phyloP scores from a whole-genome alignment of 2,888 invertebrate genomes.

The Yponomeuta sedellus region DNA sequence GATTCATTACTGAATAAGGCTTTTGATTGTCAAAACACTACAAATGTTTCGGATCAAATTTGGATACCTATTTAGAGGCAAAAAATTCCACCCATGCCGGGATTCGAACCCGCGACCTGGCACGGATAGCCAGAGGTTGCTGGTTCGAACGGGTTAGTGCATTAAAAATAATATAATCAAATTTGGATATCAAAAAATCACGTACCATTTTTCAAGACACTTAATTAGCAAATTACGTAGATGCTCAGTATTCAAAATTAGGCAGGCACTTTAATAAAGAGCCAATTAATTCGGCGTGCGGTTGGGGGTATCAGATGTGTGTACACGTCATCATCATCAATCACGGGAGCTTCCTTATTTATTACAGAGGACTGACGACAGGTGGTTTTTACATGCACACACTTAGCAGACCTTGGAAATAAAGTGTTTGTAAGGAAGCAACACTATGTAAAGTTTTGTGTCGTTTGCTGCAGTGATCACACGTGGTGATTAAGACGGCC shows the following conservation, averaged over 20 bases:
- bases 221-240: not conserved
- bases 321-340: conserved; percentile 56
- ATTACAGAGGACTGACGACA: conserved; percentile 24
- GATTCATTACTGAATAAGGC: too few relatives aligned
- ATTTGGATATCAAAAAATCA: too few relatives aligned
- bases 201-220: too few relatives aligned
- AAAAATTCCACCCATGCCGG: too few relatives aligned
- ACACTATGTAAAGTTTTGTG: not conserved
- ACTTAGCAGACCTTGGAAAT: conserved; percentile 6
- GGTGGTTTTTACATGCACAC: conserved; percentile 19
- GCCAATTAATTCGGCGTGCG: conserved; percentile 35
- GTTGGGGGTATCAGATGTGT: conserved; percentile 21
- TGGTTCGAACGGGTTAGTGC: too few relatives aligned
- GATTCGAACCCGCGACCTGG: too few relatives aligned
- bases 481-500: too few relatives aligned
- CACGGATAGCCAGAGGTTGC: too few relatives aligned
- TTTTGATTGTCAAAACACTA: too few relatives aligned
- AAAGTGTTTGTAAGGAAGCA: not conserved
- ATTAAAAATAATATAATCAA: too few relatives aligned
- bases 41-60: too few relatives aligned
- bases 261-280: conserved; percentile 26
- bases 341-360: conserved; percentile 48
- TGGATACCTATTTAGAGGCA: too few relatives aligned
- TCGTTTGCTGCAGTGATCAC: not conserved
- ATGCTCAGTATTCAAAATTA: conserved; percentile 1